A percentile compares a stretch with the other conserved stretches of the same genome.
phyloP scores from a whole-genome alignment of 2,113 vertebrate species.

The Ammodytes dubius region DNA sequence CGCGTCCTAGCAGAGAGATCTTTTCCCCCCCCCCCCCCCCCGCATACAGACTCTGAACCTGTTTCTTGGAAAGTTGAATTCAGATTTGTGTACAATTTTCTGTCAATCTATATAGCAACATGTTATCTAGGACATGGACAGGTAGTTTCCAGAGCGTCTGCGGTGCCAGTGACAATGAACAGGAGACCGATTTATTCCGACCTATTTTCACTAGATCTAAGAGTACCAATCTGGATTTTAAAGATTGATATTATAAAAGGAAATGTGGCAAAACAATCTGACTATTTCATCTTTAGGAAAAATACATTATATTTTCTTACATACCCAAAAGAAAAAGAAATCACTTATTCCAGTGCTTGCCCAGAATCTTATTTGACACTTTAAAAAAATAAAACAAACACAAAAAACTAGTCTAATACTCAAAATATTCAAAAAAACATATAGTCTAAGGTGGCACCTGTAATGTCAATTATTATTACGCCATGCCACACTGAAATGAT shows the following conservation, averaged over 20 bases:
- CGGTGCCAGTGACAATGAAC: background rate
- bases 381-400: background rate
- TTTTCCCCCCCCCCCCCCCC: background rate
- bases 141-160: background rate
- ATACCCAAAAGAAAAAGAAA: background rate
- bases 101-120: background rate
- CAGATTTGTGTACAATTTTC: slow-evolving; percentile 27
- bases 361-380: background rate
- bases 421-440: background rate
- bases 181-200: background rate
- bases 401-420: background rate
- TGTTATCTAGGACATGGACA: background rate
- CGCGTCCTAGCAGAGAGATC: background rate
- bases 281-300: background rate
- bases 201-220: background rate
- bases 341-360: background rate
- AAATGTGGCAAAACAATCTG: background rate
- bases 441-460: background rate
- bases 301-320: background rate
- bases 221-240: background rate
- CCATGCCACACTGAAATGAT: background rate
- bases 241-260: background rate
- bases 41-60: slow-evolving; percentile 13
- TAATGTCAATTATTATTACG: background rate
- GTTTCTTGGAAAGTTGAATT: slow-evolving; percentile 5